Conservation (phyloP, 2,113 vertebrate species). For the Bufo gargarizans region DNA sequence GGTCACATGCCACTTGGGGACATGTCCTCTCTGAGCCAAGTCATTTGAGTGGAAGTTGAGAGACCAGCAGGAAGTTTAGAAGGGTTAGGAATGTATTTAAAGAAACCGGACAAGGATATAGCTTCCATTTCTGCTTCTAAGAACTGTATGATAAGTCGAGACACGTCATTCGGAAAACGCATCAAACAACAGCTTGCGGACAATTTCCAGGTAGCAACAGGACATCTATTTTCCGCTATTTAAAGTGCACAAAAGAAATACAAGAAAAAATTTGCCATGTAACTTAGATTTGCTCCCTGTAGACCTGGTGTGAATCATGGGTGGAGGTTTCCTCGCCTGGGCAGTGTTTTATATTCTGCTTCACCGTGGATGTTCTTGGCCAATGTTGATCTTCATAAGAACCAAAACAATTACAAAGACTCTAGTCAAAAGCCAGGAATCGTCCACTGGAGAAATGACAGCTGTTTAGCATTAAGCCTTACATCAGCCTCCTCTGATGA, state of each 20-base stretch:
- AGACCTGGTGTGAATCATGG: not conserved
- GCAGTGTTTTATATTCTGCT: not conserved
- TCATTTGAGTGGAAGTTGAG: too few species aligned
- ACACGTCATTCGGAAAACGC: too few species aligned
- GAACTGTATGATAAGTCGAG: too few species aligned
- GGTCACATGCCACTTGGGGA: too few species aligned
- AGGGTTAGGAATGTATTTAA: too few species aligned
- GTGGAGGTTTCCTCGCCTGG: not conserved
- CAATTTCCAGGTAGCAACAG: not conserved
- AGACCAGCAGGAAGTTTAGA: too few species aligned
- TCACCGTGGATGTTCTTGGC: not conserved
- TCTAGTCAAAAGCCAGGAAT: not conserved
- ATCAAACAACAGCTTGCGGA: not conserved
- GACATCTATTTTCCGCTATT: not conserved
- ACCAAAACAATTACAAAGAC: not conserved
- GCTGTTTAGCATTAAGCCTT: conserved; percentile 5
- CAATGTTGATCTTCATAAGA: not conserved
- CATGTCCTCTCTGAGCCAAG: too few species aligned
- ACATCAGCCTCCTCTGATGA: not conserved
- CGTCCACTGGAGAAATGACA: not conserved
- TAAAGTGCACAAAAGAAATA: not conserved
- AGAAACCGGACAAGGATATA: too few species aligned
- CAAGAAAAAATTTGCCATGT: not conserved
- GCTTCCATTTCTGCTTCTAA: too few species aligned
- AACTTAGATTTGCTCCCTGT: not conserved